Conservation (phyloP, 1,140 invertebrate species). For the Drosophila sp. region DNA sequence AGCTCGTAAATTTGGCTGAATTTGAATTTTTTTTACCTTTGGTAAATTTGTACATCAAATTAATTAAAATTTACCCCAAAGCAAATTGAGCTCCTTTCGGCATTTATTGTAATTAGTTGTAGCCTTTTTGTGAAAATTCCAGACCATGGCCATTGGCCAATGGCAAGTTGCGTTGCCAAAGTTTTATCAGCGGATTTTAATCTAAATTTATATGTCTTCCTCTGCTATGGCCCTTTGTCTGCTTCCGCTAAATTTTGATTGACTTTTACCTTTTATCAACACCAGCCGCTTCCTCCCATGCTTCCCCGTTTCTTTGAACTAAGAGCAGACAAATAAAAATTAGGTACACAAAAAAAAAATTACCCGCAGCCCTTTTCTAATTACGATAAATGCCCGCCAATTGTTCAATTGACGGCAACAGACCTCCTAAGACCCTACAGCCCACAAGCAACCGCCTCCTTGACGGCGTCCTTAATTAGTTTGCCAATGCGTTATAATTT, state of each 20-base stretch:
- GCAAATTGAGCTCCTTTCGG: conserved; percentile 30
- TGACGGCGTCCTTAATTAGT: conserved; percentile 48
- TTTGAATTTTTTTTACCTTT: conserved; percentile 26
- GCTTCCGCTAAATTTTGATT: conserved; percentile 28
- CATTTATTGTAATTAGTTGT: conserved; percentile 53
- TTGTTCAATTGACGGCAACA: conserved; percentile 45
- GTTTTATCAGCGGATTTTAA: conserved; percentile 53
- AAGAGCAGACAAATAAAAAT: conserved; percentile 26
- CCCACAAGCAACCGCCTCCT: not conserved
- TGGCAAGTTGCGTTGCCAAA: conserved; percentile 29
- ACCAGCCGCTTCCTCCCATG: not conserved
- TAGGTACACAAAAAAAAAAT: not conserved
- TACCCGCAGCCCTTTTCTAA: conserved; percentile 41
- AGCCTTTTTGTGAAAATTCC: conserved; percentile 16
- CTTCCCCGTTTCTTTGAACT: not conserved
- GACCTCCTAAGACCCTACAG: not conserved
- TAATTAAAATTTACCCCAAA: conserved; percentile 56
- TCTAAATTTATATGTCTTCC: conserved; percentile 55
- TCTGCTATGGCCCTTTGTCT: conserved; percentile 1
- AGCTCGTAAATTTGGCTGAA: conserved; percentile 38
- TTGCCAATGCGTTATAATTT: conserved; percentile 60
- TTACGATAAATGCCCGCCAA: conserved; percentile 55
- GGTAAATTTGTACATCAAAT: conserved; percentile 44
- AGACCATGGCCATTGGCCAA: conserved; percentile 14
- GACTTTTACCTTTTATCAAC: conserved; percentile 17